Conservation (phyloP, 1,140 invertebrate genomes). For the Camponotus pennsylvanicus region DNA sequence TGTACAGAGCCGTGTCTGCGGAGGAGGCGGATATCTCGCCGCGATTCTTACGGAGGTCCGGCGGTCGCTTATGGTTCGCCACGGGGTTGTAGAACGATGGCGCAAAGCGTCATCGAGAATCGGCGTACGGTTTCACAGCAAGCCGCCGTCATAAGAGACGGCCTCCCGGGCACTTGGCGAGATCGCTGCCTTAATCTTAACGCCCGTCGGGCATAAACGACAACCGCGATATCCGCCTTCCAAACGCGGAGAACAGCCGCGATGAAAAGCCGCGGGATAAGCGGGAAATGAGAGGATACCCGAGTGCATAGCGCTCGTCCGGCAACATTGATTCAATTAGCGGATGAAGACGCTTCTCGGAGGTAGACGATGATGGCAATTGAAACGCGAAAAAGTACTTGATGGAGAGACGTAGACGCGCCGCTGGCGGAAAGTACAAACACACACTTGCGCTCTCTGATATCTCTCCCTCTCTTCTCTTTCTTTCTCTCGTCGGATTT, state of each 20-base stretch:
- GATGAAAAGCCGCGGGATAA: constrained; percentile 10
- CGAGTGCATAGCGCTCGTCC: neutral
- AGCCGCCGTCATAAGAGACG: constrained; percentile 69
- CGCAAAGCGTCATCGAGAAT: constrained; percentile 61
- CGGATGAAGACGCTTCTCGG: constrained; percentile 43
- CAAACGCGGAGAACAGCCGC: constrained; percentile 18
- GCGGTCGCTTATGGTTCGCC: constrained; percentile 68
- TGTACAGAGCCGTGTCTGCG: constrained; percentile 28
- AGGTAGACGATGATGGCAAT: constrained; percentile 40
- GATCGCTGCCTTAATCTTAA: constrained; percentile 72
- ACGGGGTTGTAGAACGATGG: constrained; percentile 69
- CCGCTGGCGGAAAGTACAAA: neutral
- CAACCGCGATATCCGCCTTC: constrained; percentile 57
- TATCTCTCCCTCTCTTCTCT: too few species aligned
- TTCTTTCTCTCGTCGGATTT: neutral
- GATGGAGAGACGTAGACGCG: neutral
- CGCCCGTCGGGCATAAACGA: constrained; percentile 60
- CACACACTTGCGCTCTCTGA: neutral
- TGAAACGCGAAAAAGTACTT: constrained; percentile 10
- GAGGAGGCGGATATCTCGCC: constrained; percentile 62
- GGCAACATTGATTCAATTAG: constrained; percentile 55
- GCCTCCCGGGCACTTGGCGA: constrained; percentile 35
- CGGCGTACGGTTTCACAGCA: constrained; percentile 76
- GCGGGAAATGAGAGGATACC: constrained; percentile 33
- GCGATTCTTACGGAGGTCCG: constrained; percentile 61